Evolutionary conservation across 2,888 invertebrate genomes (phyloP).

Genomic region (Melinopterus prodromus): DNA sequence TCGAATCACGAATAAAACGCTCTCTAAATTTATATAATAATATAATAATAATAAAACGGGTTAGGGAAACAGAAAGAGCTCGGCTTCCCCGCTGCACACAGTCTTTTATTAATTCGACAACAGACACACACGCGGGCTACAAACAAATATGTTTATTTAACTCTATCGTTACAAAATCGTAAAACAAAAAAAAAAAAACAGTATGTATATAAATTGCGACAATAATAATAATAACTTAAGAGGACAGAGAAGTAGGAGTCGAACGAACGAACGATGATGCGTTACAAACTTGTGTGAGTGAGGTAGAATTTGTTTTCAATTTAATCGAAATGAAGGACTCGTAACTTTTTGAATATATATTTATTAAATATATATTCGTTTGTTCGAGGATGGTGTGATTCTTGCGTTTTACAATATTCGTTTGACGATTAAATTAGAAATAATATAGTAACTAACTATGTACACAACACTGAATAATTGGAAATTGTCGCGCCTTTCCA

Average conservation of each 20-base stretch:
- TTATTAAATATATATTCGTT: neutral
- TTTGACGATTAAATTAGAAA: slow-evolving; percentile 35
- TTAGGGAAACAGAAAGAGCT: slow-evolving; percentile 34
- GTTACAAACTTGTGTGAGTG: slow-evolving; percentile 54
- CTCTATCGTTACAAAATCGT: slow-evolving; percentile 48
- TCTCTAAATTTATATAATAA: slow-evolving; percentile 39
- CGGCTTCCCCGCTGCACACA: slow-evolving; percentile 45
- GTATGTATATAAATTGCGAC: slow-evolving; percentile 22
- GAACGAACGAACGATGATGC: slow-evolving; percentile 4
- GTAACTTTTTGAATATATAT: slow-evolving; percentile 5
- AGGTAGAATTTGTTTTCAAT: slow-evolving; percentile 59
- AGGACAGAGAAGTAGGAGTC: neutral
- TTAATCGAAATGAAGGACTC: slow-evolving; percentile 44
- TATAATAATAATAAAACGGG: slow-evolving; percentile 42
- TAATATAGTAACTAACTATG: slow-evolving; percentile 47
- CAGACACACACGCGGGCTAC: slow-evolving; percentile 49
- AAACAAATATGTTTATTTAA: slow-evolving; percentile 44
- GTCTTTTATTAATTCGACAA: slow-evolving; percentile 53
- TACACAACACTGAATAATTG: slow-evolving; percentile 54
- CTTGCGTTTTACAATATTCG: slow-evolving; percentile 28
- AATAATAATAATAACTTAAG: slow-evolving; percentile 42
- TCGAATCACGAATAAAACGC: slow-evolving; percentile 55
- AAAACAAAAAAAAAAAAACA: slow-evolving; percentile 17
- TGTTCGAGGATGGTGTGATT: slow-evolving; percentile 12
- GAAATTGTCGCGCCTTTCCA: slow-evolving; percentile 49